Base-by-base conservation (phyloP, 2,797 vertebrate genomes). In the Enteromius paludinosus region DNA sequence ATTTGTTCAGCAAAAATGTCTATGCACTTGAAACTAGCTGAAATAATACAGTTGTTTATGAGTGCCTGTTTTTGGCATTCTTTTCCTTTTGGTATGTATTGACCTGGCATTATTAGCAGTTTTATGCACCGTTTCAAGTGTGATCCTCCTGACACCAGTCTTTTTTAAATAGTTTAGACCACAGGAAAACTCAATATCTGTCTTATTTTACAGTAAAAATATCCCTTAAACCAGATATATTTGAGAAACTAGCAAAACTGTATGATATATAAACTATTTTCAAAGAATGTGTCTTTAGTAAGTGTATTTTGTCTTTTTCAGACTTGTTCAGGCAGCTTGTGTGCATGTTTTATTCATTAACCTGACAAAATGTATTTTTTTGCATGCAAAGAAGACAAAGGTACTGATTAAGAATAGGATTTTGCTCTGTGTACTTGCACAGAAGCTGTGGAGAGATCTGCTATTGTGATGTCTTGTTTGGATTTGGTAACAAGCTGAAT, bases 391-490 rank as follows among this genome's bases (percentile, higher is more conserved):
- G 47, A 20, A 52, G 17, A 49, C 28, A 52, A 72, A 52, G 45
- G 52, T 11, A n/a, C 28, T 72, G 70, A 73, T 54, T 35, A n/a
- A 33, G 70, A 35, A 72, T 54, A 35, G 11, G 18, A 54, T 73
- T 73, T 73, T 54, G n/a, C 18, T 54, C 18, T n/a, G 68, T 71
- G 43, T n/a, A 35, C 70, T 35, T 73, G 54, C 68, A 72, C 33
- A 47, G 14, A 49, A 83, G 18, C 45, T 59, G 61, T 49, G 18
- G 30, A 52, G 65, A 71, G 82, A 86, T 87, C 79, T 84, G 72
- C 80, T 71, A 18, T 68, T 78, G 70, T 65, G 84, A 83, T 56
- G 64, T 52, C 35, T 61, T 41, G 38, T 56, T 47, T 38, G 69
- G 28, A 54, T n/a, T 25, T 30, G 35, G 33, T 64, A 20, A 61